Percentiles rank a stretch among this genome's conserved stretches.
phyloP scores from a whole-genome alignment of 2,888 invertebrate genomes.

The Parnassius mnemosyne region DNA sequence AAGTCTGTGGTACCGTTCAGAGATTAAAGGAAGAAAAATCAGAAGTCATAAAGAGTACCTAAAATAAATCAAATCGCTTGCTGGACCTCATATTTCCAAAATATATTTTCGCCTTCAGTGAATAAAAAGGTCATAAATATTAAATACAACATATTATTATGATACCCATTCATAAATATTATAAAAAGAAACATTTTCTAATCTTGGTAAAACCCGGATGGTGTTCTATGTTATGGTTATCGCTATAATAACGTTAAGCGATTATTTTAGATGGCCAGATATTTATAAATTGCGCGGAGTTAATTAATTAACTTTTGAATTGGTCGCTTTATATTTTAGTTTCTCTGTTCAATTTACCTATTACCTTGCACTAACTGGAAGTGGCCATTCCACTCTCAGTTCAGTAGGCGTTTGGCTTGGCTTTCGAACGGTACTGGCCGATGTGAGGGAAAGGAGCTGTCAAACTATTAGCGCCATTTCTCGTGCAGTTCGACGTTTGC shows the following conservation, averaged over 20 bases:
- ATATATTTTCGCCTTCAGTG: too few species aligned
- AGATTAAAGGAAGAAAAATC: too few species aligned
- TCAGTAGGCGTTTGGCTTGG: constrained; percentile 69
- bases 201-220: constrained; percentile 20
- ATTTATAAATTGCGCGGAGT: constrained; percentile 29
- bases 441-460: constrained; percentile 44
- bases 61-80: too few species aligned
- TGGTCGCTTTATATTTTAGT: constrained; percentile 40
- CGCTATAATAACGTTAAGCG: constrained; percentile 31
- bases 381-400: constrained; percentile 53
- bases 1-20: too few species aligned
- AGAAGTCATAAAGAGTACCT: too few species aligned
- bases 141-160: too few species aligned
- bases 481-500: constrained; percentile 36
- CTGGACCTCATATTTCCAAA: too few species aligned
- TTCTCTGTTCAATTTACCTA: constrained; percentile 42
- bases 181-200: background rate
- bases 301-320: constrained; percentile 42
- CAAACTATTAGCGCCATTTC: constrained; percentile 36
- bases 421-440: constrained; percentile 65
- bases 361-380: constrained; percentile 52
- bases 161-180: too few species aligned
- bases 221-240: constrained; percentile 23
- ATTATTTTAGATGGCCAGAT: constrained; percentile 35
- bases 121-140: too few species aligned